These are phyloP conservation scores for Xenopus laevis DNA, from an alignment of 2,113 vertebrate genomes.

Conservation along the genomic window DNA sequence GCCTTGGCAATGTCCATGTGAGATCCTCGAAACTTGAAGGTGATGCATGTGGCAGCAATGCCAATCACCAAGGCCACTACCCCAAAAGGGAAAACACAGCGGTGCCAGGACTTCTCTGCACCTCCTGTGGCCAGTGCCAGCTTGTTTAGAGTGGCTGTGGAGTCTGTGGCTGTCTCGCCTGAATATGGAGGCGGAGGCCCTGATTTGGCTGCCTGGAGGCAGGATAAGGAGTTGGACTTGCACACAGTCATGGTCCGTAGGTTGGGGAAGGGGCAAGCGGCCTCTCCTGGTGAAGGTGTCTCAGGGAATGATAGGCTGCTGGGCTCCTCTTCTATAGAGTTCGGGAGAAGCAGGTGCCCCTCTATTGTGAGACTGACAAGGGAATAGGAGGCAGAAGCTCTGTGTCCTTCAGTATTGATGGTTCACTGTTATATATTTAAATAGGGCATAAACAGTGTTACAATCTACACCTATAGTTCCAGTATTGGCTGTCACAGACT, in stretches of 20 bases:
- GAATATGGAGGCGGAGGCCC: conserved; percentile 51
- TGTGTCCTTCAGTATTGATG: not conserved
- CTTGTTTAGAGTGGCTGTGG: conserved; percentile 72
- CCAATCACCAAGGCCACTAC: conserved; percentile 85
- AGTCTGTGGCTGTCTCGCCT: conserved; percentile 66
- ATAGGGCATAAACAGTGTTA: not conserved
- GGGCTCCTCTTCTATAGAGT: conserved; percentile 41
- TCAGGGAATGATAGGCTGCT: conserved; percentile 8
- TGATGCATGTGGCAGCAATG: conserved; percentile 78
- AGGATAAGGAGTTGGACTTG: conserved; percentile 75
- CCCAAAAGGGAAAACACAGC: conserved; percentile 87
- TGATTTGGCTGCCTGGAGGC: conserved; percentile 65
- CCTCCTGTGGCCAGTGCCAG: conserved; percentile 83
- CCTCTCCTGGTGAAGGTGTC: not conserved
- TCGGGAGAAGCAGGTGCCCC: conserved; percentile 44
- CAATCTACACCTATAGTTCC: not conserved
- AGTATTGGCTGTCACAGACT: too few species aligned
- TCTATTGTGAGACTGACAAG: conserved; percentile 22
- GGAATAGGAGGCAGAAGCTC: not conserved
- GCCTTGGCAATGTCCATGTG: conserved; percentile 80
- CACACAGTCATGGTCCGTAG: conserved; percentile 70
- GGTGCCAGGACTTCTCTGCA: conserved; percentile 87
- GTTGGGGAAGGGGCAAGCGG: conserved; percentile 23
- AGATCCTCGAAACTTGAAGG: conserved; percentile 81
- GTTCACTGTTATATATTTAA: too few species aligned